These are phyloP conservation scores for Aplocera efformata DNA, from an alignment of 2,888 invertebrate species.

Conservation along the genomic window DNA sequence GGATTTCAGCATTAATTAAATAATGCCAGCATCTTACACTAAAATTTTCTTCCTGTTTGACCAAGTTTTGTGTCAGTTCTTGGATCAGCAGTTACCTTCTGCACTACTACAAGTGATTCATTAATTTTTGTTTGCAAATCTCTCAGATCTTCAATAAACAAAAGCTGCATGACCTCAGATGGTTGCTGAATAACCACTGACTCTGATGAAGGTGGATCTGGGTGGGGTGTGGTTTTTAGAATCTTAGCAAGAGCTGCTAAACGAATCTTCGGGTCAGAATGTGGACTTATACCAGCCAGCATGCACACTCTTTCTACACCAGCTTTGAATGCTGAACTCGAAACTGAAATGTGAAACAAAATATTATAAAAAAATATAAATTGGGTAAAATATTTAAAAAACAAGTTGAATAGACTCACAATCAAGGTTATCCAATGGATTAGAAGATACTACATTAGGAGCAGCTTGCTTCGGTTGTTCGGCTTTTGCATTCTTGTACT, in stretches of 20 bases:
- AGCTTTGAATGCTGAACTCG: constrained; percentile 89
- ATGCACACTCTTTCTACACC: constrained; percentile 90
- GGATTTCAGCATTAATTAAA: neutral
- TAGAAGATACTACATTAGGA: constrained; percentile 88
- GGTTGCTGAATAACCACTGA: constrained; percentile 57
- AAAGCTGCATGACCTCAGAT: constrained; percentile 85
- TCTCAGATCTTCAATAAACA: constrained; percentile 91
- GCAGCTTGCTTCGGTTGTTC: constrained; percentile 81
- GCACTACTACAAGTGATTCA: constrained; percentile 95
- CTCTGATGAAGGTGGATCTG: constrained; percentile 74
- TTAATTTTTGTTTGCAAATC: constrained; percentile 96
- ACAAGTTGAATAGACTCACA: constrained; percentile 82
- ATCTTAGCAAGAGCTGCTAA: constrained; percentile 85
- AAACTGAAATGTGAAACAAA: constrained; percentile 81
- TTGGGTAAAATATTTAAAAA: too few relatives aligned
- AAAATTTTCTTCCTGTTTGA: constrained; percentile 87
- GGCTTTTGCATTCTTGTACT: constrained; percentile 84
- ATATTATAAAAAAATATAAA: neutral
- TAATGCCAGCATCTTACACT: neutral
- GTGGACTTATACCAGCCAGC: constrained; percentile 74
- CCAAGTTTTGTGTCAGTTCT: constrained; percentile 97
- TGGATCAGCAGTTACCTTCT: constrained; percentile 96
- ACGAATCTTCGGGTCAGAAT: constrained; percentile 63
- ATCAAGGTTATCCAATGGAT: constrained; percentile 91
- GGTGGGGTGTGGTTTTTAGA: constrained; percentile 90